These are phyloP conservation scores for Neodon shergylaensis DNA, from an alignment of 2,113 vertebrate genomes.

Conservation along the genomic window DNA sequence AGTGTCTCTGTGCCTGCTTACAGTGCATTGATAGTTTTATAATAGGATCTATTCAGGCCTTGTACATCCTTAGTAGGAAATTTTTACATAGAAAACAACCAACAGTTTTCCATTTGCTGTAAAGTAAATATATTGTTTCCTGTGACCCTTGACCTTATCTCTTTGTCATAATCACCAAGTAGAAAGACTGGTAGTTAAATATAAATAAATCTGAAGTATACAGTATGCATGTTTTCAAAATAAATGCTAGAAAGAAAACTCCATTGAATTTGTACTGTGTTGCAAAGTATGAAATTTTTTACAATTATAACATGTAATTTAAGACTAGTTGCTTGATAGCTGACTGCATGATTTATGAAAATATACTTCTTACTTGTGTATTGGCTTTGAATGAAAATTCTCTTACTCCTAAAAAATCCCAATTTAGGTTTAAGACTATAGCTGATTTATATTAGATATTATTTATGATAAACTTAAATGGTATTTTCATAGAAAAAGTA, in stretches of 20 bases:
- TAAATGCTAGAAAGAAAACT: constrained; percentile 67
- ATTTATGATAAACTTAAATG: neutral
- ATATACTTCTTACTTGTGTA: constrained; percentile 84
- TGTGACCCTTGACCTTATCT: constrained; percentile 74
- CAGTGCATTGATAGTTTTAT: constrained; percentile 76
- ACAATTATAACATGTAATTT: constrained; percentile 32
- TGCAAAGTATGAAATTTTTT: constrained; percentile 87
- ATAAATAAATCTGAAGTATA: constrained; percentile 14
- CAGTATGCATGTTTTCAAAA: constrained; percentile 42
- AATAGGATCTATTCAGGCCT: constrained; percentile 71
- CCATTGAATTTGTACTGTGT: constrained; percentile 78
- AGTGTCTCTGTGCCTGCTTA: constrained; percentile 80
- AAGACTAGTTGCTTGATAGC: constrained; percentile 79
- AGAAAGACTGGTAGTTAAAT: constrained; percentile 78
- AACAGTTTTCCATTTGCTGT: constrained; percentile 80
- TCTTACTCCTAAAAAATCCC: constrained; percentile 16
- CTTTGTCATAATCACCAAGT: constrained; percentile 70
- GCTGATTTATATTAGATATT: constrained; percentile 47
- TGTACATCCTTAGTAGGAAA: constrained; percentile 75
- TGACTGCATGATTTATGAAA: constrained; percentile 83
- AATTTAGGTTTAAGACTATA: constrained; percentile 32
- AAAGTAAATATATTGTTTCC: constrained; percentile 76
- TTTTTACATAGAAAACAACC: constrained; percentile 51
- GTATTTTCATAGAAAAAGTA: constrained; percentile 14
- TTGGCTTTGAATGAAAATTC: constrained; percentile 57